These are phyloP conservation scores for Graptemys geographica DNA, from an alignment of 2,797 vertebrate genomes.

Conservation along the genomic window DNA sequence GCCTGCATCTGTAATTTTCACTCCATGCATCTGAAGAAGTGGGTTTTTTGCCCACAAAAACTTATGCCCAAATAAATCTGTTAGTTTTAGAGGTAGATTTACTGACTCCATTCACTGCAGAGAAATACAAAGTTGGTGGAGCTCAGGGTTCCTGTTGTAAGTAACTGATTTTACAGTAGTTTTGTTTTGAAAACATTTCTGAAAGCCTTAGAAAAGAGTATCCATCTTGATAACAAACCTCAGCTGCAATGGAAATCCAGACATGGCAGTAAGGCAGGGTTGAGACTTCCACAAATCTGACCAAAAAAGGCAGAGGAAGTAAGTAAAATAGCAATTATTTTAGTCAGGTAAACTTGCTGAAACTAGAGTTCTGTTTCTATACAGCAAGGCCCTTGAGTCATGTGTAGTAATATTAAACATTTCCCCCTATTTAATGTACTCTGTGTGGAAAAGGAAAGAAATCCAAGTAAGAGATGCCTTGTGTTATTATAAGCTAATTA, in stretches of 20 bases:
- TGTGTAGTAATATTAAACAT: not conserved
- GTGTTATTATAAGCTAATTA: not conserved
- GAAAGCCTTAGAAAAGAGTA: fast-evolving
- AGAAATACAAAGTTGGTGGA: not conserved
- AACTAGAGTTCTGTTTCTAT: not conserved
- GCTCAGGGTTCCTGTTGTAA: not conserved
- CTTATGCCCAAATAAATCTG: too few relatives aligned
- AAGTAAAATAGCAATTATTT: not conserved
- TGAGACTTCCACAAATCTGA: not conserved
- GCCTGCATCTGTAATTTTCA: too few relatives aligned
- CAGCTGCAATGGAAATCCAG: not conserved
- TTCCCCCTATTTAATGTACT: not conserved
- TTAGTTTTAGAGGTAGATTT: not conserved
- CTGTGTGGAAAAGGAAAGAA: not conserved
- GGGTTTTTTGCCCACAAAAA: too few relatives aligned
- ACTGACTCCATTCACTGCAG: fast-evolving
- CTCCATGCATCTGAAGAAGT: too few relatives aligned
- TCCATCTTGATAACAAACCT: not conserved
- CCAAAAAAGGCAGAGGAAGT: not conserved
- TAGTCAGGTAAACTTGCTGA: not conserved
- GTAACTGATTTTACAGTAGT: not conserved
- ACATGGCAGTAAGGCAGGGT: not conserved
- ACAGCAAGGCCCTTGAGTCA: not conserved
- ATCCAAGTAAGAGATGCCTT: not conserved
- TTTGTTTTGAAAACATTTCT: not conserved